phyloP scores from a whole-genome alignment of 2,888 invertebrate genomes.

The Drosophila macrospina region DNA sequence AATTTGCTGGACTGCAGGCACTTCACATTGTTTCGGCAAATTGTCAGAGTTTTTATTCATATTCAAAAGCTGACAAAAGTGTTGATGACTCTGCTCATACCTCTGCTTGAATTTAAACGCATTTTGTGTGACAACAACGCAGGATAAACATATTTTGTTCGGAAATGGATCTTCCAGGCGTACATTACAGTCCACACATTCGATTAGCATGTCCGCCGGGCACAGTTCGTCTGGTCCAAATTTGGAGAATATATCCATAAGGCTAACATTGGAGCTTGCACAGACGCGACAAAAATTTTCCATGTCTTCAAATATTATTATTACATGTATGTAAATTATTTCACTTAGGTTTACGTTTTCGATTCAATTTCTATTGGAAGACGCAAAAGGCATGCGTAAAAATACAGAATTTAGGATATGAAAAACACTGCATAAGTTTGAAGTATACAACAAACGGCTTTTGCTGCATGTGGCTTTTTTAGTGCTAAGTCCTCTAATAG shows the following conservation, averaged over 20 bases:
- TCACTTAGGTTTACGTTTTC: too few species aligned
- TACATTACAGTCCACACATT: slow-evolving; percentile 51
- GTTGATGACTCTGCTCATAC: slow-evolving; percentile 68
- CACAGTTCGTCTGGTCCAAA: slow-evolving; percentile 13
- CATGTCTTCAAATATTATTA: background rate
- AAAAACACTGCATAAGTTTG: background rate
- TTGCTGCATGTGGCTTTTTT: too few species aligned
- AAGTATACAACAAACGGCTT: background rate
- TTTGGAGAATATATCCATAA: slow-evolving; percentile 11
- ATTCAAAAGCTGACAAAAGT: slow-evolving; percentile 23
- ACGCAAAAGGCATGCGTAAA: too few species aligned
- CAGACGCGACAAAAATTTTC: slow-evolving; percentile 15
- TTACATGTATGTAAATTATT: too few species aligned
- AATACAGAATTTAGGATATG: background rate
- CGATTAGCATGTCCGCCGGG: slow-evolving; percentile 61
- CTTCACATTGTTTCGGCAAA: too few species aligned
- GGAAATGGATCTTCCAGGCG: slow-evolving; percentile 54
- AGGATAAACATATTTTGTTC: slow-evolving; percentile 69
- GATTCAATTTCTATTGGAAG: too few species aligned
- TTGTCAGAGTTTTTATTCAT: background rate
- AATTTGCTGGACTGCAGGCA: too few species aligned
- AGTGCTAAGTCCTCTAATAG: too few species aligned
- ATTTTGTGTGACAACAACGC: slow-evolving; percentile 56
- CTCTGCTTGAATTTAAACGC: slow-evolving; percentile 74
- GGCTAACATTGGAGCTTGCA: background rate